phyloP scores from a whole-genome alignment of 2,888 invertebrate genomes.

The Megaustenia siamemsis region DNA sequence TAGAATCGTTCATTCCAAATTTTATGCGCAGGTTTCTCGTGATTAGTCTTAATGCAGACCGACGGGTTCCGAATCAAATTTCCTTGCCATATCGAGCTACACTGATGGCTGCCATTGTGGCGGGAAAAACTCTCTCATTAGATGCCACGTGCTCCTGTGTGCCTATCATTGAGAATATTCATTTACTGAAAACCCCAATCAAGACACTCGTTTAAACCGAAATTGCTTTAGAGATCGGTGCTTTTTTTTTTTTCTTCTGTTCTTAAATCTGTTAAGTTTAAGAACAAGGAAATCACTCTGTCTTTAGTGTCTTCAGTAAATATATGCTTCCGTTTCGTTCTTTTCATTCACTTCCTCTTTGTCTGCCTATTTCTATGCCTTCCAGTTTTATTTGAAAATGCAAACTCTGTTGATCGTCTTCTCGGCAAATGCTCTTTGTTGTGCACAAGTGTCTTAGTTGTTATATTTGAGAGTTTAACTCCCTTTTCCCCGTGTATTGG shows the following conservation, averaged over 20 bases:
- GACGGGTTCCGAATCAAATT: conserved; percentile 12
- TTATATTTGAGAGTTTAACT: no score
- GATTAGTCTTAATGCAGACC: background rate
- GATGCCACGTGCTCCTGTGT: background rate
- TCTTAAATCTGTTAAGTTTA: no score
- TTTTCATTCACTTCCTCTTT: no score
- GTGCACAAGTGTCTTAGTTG: no score
- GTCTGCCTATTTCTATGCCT: background rate
- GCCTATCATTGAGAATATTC: background rate
- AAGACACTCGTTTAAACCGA: background rate
- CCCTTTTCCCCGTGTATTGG: no score
- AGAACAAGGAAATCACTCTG: no score
- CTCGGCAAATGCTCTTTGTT: no score
- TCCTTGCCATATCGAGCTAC: background rate
- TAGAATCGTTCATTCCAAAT: no score
- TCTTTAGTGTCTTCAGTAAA: no score
- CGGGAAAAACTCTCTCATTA: background rate
- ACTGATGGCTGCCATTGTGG: background rate
- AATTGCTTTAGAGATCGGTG: background rate
- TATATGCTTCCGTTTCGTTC: no score
- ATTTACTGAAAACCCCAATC: background rate
- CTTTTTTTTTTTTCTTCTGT: background rate
- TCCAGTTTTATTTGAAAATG: no score
- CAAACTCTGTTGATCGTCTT: no score
- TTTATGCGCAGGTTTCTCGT: background rate